Percentiles rank a stretch among this genome's conserved stretches.
Conservation (phyloP, 2,113 vertebrate genomes). For the Pleuronectes platessa region DNA sequence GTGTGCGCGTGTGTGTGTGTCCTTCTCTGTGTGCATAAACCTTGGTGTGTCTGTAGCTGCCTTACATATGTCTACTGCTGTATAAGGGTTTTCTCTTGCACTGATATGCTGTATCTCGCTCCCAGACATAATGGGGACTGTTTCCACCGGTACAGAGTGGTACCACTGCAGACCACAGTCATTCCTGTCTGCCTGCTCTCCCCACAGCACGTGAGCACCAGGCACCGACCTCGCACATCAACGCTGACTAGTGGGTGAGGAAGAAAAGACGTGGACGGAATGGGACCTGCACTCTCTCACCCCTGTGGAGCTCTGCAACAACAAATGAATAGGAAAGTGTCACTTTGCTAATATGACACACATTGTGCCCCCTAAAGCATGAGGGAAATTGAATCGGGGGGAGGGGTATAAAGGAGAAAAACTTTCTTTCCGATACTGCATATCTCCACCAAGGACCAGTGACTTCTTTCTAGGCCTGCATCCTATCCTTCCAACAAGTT, state of each 20-base stretch:
- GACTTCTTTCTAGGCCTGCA: too few species aligned
- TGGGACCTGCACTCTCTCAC: conserved; percentile 23
- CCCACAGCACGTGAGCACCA: conserved; percentile 58
- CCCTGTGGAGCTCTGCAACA: conserved; percentile 5
- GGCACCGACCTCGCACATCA: conserved; percentile 56
- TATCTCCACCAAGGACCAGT: too few species aligned
- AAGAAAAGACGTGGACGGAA: conserved; percentile 61
- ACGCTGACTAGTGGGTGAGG: background rate
- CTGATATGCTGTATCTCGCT: conserved; percentile 48
- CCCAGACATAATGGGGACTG: conserved; percentile 61
- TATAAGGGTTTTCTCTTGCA: conserved; percentile 52
- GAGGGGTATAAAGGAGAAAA: too few species aligned
- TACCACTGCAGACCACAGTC: conserved; percentile 65
- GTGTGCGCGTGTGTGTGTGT: background rate
- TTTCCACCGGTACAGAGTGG: conserved; percentile 69
- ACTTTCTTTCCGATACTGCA: too few species aligned
- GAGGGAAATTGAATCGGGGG: too few species aligned
- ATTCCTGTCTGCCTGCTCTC: conserved; percentile 64
- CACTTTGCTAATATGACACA: background rate
- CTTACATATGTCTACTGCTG: conserved; percentile 34
- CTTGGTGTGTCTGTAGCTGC: background rate
- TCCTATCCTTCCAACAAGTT: too few species aligned
- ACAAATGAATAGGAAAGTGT: background rate
- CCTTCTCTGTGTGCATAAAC: background rate
- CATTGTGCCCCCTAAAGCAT: too few species aligned